Evolutionary conservation across 1,140 invertebrate species (phyloP), one percentile per base, ranked within the genome.

Genomic region (Liolophura sinensis): DNA sequence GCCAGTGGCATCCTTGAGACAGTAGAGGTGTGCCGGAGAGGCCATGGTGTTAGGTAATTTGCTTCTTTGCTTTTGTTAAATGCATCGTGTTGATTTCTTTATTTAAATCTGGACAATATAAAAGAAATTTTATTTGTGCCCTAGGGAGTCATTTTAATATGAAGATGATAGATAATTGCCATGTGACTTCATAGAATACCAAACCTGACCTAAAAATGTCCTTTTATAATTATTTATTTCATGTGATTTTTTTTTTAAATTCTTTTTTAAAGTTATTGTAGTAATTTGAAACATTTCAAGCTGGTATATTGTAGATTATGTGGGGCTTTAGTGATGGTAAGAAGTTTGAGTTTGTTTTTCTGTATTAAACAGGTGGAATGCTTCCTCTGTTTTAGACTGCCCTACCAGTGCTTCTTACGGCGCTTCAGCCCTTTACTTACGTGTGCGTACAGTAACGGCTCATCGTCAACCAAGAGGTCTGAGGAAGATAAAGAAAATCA

Each of bases 1-100:
- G 97, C 97, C 0, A 98, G 96, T 81, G 97, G 97, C 63, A 96
- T 99, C 0, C 83, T 99, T 27, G 97, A 99, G 84, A 99, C 97
- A 0, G 96, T 99, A 27, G 86, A 95, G 65, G 97, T 99, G 75
- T 97, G 95, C 48, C 93, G 95, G 0, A 94, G 95, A n/a, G 97
- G 96, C 0, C 98, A 94, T 82, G 95, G 96, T 0, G 95, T 93
- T 40, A 81, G 88, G 71, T 95, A 92, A 89, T 88, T 56, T n/a
- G 20, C 16, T 51, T 49, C 11, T 40, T n/a, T 47, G 47, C 9
- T 40, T 40, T 9, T 40, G 60, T 27, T n/a, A 49, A 3, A 18
- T 25, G 15, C 1, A 27, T 27, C 60, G 1, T 18, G 31, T 20
- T 15, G 31, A 9, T 4, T n/a, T n/a, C 25, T 5, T 5, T 49